phyloP scores from a whole-genome alignment of 2,113 vertebrate species.

The Hydrolagus affinis region DNA sequence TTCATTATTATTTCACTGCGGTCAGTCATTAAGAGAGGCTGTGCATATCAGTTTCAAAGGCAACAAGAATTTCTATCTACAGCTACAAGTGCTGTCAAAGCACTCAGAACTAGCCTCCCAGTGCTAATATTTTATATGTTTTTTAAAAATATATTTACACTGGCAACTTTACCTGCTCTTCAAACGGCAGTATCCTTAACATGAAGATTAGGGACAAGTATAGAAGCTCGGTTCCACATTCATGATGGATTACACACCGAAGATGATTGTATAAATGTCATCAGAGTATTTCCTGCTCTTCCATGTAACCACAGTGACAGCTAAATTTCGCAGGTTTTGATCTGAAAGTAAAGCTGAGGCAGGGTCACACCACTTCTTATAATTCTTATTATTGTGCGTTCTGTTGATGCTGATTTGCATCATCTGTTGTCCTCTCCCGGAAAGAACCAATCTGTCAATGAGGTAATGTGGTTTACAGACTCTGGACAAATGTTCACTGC shows the following conservation, averaged over 20 bases:
- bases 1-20: not conserved
- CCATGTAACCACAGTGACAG: not conserved
- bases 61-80: not conserved
- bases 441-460: not conserved
- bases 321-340: not conserved
- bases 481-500: constrained; percentile 9
- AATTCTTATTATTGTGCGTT: not conserved
- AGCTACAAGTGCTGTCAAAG: constrained; percentile 10
- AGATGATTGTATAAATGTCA: not conserved
- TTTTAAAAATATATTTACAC: not conserved
- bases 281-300: not conserved
- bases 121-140: not conserved
- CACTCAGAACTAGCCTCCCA: not conserved
- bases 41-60: not conserved
- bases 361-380: not conserved
- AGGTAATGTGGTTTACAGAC: constrained; percentile 27
- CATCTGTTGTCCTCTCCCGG: not conserved
- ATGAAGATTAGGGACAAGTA: not conserved
- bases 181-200: not conserved
- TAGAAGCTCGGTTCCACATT: not conserved
- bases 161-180: not conserved
- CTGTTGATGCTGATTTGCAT: not conserved
- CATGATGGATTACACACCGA: not conserved
- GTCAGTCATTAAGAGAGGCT: not conserved
- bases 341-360: not conserved